phyloP scores from a whole-genome alignment of 2,797 vertebrate genomes.

The Rhynchotus rufescens region DNA sequence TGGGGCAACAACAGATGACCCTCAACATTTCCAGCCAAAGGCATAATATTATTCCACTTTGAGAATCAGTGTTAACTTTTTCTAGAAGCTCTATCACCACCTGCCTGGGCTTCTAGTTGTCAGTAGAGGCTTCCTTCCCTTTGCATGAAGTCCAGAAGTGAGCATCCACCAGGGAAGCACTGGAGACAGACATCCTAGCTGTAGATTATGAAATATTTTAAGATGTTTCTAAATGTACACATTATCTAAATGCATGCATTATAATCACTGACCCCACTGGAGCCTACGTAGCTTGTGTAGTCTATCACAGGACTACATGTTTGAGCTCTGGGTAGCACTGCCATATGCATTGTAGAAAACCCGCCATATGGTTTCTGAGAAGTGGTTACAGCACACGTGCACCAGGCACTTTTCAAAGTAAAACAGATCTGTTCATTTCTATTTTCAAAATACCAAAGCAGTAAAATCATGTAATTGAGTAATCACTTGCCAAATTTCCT shows the following conservation, averaged over 20 bases:
- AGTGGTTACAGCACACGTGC: constrained; percentile 66
- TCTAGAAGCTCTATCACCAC: neutral
- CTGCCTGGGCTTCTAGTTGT: neutral
- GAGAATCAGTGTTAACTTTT: neutral
- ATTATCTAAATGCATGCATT: neutral
- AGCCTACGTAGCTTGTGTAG: neutral
- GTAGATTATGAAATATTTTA: neutral
- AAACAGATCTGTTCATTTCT: constrained; percentile 72
- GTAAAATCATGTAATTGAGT: constrained; percentile 84
- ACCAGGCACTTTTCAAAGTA: constrained; percentile 79
- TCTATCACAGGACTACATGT: neutral
- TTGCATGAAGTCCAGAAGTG: neutral
- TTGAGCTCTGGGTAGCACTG: neutral
- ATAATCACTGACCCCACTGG: neutral
- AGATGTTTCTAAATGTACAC: neutral
- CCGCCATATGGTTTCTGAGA: constrained; percentile 66
- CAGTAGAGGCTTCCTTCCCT: neutral
- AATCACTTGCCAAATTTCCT: constrained; percentile 85
- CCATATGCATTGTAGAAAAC: neutral
- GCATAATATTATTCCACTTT: accelerated
- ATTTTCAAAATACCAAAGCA: constrained; percentile 79
- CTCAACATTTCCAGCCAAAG: neutral
- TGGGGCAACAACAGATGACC: neutral
- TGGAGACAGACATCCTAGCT: neutral
- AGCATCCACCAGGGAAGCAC: neutral